Evolutionary conservation across 2,888 invertebrate genomes (phyloP).

Genomic region (Agrenia bidenticulata): DNA sequence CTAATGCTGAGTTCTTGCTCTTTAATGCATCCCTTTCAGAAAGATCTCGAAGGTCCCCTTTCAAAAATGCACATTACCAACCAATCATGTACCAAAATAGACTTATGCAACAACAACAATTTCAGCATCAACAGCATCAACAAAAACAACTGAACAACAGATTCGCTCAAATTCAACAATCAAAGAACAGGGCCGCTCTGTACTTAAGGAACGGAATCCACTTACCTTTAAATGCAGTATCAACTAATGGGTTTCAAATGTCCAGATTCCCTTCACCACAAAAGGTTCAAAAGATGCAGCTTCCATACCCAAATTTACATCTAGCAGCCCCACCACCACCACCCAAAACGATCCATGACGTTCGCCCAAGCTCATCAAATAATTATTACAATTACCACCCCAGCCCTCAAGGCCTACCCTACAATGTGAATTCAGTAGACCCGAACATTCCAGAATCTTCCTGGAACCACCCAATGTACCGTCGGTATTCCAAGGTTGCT

Average conservation of each 20-base stretch:
- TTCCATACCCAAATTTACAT: too few relatives aligned
- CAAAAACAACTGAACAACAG: not conserved
- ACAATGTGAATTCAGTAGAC: not conserved
- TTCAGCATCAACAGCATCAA: not conserved
- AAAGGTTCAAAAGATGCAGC: too few relatives aligned
- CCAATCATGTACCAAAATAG: not conserved
- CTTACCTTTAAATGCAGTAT: not conserved
- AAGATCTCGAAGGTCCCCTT: slow-evolving; percentile 1
- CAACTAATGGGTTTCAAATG: not conserved
- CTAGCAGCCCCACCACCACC: too few relatives aligned
- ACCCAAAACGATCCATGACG: too few relatives aligned
- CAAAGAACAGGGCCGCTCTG: not conserved
- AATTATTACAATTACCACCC: not conserved
- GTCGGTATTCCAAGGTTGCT: slow-evolving; percentile 4
- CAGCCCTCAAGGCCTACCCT: not conserved
- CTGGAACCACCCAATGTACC: slow-evolving; percentile 17
- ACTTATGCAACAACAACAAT: not conserved
- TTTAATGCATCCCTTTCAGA: slow-evolving; percentile 1
- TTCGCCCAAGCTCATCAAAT: not conserved
- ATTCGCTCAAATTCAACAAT: not conserved
- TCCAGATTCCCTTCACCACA: too few relatives aligned
- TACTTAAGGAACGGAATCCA: not conserved
- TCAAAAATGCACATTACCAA: too few relatives aligned
- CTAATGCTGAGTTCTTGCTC: not conserved
- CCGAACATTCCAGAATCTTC: not conserved